Base-by-base conservation (phyloP, 1,140 invertebrate species). In the Phortica variegata region DNA sequence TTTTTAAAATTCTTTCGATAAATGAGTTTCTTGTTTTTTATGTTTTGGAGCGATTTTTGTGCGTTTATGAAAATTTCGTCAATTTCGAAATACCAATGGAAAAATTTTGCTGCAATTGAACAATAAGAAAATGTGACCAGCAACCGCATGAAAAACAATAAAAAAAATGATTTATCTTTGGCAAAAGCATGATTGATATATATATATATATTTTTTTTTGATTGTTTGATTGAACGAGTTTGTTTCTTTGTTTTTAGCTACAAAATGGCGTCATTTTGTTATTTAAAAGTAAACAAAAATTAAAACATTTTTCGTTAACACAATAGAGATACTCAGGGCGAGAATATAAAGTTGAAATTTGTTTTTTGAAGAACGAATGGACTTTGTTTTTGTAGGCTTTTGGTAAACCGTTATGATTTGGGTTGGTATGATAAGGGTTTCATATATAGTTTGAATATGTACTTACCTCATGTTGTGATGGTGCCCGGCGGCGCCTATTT, bases 391-490 rank as follows among this genome's bases (percentile, higher is more conserved):
- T n/a, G n/a, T n/a, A n/a, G n/a, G n/a, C n/a, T n/a, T n/a, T n/a
- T n/a, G n/a, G n/a, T n/a, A n/a, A n/a, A n/a, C n/a, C n/a, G n/a
- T n/a, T n/a, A n/a, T n/a, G n/a, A n/a, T n/a, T n/a, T n/a, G n/a
- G n/a, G n/a, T n/a, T n/a, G n/a, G n/a, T n/a, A n/a, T n/a, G n/a
- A n/a, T n/a, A n/a, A n/a, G n/a, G n/a, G n/a, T n/a, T n/a, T n/a
- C n/a, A n/a, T n/a, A n/a, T 34, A 34, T 8, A 9, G 13, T 34
- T 34, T 34, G 32, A n/a, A 34, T 39, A 18, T 9, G 12, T 12
- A 54, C 62, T 81, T 80, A 89, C 86, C 87, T 88, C 63, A 88
- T 79, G 65, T 88, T 89, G 79, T 88, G 84, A 77, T 86, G 82
- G 70, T 75, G 73, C 62, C 70, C 73, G 6, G 60, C 52, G 34